Evolutionary conservation across 2,797 vertebrate genomes (phyloP).

Genomic region (Sebastiscus albofasciatus): DNA sequence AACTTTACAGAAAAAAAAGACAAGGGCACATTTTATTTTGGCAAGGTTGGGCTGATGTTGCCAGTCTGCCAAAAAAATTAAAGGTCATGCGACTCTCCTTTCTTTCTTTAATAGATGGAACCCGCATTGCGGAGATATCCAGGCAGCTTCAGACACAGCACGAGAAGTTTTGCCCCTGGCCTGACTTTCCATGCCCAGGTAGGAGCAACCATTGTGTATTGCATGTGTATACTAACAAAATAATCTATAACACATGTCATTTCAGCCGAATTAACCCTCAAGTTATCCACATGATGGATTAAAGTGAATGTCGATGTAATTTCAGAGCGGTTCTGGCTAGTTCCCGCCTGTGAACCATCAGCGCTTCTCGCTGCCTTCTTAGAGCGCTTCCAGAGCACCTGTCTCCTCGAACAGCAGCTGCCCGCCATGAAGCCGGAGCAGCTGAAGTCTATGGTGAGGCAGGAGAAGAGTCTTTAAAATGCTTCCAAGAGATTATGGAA

Average conservation of each 20-base stretch:
- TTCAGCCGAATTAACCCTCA: background rate
- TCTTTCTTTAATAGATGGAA: conserved; percentile 84
- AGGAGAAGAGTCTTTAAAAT: background rate
- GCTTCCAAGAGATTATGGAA: background rate
- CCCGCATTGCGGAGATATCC: conserved; percentile 88
- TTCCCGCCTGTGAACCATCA: conserved; percentile 88
- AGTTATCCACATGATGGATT: background rate
- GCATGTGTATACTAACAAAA: background rate
- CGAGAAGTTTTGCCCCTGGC: conserved; percentile 98
- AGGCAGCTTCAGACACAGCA: conserved; percentile 89
- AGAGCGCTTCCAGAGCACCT: conserved; percentile 90
- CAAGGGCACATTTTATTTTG: background rate
- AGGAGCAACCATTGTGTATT: conserved; percentile 15
- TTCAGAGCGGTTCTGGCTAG: conserved; percentile 90
- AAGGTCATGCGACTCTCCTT: conserved; percentile 8
- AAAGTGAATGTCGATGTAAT: conserved; percentile 8
- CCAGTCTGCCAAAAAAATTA: conserved; percentile 1
- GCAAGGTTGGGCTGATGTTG: background rate
- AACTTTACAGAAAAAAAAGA: background rate
- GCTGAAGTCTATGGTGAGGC: conserved; percentile 89
- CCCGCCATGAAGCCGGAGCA: conserved; percentile 91
- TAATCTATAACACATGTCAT: background rate
- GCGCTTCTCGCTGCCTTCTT: conserved; percentile 87
- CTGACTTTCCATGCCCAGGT: conserved; percentile 96
- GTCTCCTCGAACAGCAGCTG: conserved; percentile 90